A percentile compares a stretch with the other conserved stretches of the same genome.
These are phyloP conservation scores for Martes martes DNA, from an alignment of 2,113 vertebrate genomes.

Conservation along the genomic window DNA sequence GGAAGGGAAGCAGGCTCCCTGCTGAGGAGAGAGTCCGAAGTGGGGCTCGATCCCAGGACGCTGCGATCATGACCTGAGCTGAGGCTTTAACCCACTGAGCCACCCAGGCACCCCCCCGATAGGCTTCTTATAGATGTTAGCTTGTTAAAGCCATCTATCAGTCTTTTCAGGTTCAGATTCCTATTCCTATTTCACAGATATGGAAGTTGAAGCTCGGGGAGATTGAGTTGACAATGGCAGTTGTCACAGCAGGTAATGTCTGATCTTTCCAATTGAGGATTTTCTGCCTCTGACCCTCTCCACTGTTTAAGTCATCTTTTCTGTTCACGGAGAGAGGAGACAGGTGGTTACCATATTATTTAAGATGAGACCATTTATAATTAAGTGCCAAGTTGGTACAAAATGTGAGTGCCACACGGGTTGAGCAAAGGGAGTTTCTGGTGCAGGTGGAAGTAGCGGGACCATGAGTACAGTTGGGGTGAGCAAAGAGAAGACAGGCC, in stretches of 20 bases:
- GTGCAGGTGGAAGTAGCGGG: neutral
- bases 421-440: neutral
- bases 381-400: neutral
- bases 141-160: neutral
- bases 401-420: neutral
- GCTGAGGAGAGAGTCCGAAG: too few relatives aligned
- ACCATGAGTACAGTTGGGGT: neutral
- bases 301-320: neutral
- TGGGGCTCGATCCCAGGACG: too few relatives aligned
- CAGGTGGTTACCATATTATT: slow-evolving; percentile 14
- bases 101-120: neutral
- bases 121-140: neutral
- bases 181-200: neutral
- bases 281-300: neutral
- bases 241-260: neutral
- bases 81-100: too few relatives aligned
- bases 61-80: too few relatives aligned
- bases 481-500: neutral
- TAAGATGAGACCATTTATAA: slow-evolving; percentile 22
- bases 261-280: neutral
- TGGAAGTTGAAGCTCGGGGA: neutral
- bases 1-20: too few relatives aligned
- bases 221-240: neutral
- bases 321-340: slow-evolving; percentile 18
- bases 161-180: neutral